A percentile compares a stretch with the other conserved stretches of the same genome.
Conservation (phyloP, 2,797 vertebrate genomes). For the Champsocephalus gunnari region DNA sequence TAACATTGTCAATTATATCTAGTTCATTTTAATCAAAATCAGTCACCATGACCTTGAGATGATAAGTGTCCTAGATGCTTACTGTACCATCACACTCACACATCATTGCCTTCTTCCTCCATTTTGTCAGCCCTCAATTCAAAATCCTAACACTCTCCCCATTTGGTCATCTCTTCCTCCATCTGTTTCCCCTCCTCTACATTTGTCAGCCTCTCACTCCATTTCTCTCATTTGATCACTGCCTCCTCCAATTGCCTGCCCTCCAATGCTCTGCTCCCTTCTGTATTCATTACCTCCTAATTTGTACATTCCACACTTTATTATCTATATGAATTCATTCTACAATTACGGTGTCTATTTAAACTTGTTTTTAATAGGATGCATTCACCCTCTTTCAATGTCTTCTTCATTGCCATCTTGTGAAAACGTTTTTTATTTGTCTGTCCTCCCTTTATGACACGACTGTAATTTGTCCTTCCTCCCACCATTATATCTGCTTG, state of each 20-base stretch:
- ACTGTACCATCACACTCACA: background rate
- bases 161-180: constrained; percentile 25
- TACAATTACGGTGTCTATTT: constrained; percentile 42
- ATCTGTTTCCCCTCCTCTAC: constrained; percentile 38
- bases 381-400: background rate
- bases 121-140: constrained; percentile 7
- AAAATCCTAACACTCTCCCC: constrained; percentile 7
- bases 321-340: constrained; percentile 28
- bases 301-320: constrained; percentile 37
- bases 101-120: background rate
- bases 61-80: background rate
- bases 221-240: constrained; percentile 39
- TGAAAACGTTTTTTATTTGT: constrained; percentile 10
- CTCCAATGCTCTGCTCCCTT: constrained; percentile 13
- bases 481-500: constrained; percentile 6
- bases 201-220: constrained; percentile 25
- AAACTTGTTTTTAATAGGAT: constrained; percentile 38
- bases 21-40: constrained; percentile 3
- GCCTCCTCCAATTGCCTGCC: constrained; percentile 32
- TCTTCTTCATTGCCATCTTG: constrained; percentile 3
- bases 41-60: constrained; percentile 45
- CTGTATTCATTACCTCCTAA: constrained; percentile 40
- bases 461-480: constrained; percentile 39
- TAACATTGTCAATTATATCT: background rate
- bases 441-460: constrained; percentile 24